phyloP scores from a whole-genome alignment of 2,113 vertebrate genomes.

The Erpornis zantholeuca region DNA sequence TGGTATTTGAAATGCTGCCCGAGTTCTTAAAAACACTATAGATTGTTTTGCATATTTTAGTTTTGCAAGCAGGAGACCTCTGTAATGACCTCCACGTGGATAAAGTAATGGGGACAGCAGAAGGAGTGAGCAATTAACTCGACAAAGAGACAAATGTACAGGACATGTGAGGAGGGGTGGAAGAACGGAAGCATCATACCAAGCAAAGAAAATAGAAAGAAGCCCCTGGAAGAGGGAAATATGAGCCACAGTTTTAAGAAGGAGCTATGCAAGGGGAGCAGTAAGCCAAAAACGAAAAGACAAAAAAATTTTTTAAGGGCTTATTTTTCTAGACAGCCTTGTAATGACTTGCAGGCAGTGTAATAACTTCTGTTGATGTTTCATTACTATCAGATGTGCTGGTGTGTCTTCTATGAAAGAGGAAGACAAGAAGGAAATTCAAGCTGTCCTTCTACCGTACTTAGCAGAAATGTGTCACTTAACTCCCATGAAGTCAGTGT shows the following conservation, averaged over 20 bases:
- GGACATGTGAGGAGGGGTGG: not conserved
- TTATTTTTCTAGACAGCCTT: not conserved
- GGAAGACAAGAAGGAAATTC: not conserved
- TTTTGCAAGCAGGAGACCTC: not conserved
- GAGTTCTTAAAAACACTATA: not conserved
- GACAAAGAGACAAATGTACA: not conserved
- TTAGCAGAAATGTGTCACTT: not conserved
- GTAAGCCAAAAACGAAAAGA: not conserved
- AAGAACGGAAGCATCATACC: not conserved
- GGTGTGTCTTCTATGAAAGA: not conserved
- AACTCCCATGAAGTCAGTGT: not conserved
- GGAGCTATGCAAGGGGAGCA: not conserved
- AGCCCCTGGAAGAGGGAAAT: not conserved
- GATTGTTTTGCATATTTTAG: not conserved
- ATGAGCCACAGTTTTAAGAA: not conserved
- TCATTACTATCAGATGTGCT: not conserved
- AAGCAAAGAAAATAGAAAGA: not conserved
- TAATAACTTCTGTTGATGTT: not conserved
- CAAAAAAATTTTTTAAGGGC: not conserved
- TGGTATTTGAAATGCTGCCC: not conserved
- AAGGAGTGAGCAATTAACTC: not conserved
- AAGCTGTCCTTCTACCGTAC: not conserved
- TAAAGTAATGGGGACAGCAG: not conserved
- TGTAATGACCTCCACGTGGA: not conserved
- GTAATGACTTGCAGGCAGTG: not conserved